Base-by-base conservation (phyloP, 2,888 invertebrate genomes). In the Lissocephala sabroskyi region DNA sequence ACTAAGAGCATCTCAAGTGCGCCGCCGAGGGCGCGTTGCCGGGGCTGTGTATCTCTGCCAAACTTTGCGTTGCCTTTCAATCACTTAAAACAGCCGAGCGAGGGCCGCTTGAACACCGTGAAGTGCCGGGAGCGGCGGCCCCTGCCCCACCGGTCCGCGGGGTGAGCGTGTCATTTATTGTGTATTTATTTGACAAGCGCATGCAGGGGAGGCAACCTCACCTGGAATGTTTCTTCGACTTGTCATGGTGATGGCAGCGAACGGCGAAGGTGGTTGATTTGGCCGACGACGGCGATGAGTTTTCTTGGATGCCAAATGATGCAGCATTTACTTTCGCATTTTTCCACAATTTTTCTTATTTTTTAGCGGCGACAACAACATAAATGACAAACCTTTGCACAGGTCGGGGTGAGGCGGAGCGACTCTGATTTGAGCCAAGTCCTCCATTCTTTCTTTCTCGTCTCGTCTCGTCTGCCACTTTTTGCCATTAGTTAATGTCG, bases 141-240 rank as follows among this genome's bases (percentile, higher is more conserved):
- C n/a, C n/a, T 49, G 49, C 49, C 49, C 36, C 40, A 56, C 51
- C 41, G 52, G 50, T 55, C 54, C 49, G 60, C 57, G 62, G 62
- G 56, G 50, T 52, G 64, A 60, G 60, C 57, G 60, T 66, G 67
- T 66, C 67, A 65, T 67, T 65, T 66, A 67, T 67, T 67, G 66
- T 65, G 60, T 67, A 62, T 66, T 66, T 67, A 59, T 65, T 67
- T 67, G 67, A 65, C 67, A 66, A 60, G 58, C 56, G 51, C 55
- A 60, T 56, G 59, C 59, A 59, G 51, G 35, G 56, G 56, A 49
- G 60, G 56, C 52, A n/a, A n/a, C 7, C 23, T 23, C 23, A 23
- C 23, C 4, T n/a, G n/a, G n/a, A n/a, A n/a, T n/a, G n/a, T n/a
- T n/a, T n/a, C n/a, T n/a, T n/a, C n/a, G n/a, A n/a, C 17, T 41